These are phyloP conservation scores for Penaeus indicus DNA, from an alignment of 1,140 invertebrate genomes.

Conservation along the genomic window DNA sequence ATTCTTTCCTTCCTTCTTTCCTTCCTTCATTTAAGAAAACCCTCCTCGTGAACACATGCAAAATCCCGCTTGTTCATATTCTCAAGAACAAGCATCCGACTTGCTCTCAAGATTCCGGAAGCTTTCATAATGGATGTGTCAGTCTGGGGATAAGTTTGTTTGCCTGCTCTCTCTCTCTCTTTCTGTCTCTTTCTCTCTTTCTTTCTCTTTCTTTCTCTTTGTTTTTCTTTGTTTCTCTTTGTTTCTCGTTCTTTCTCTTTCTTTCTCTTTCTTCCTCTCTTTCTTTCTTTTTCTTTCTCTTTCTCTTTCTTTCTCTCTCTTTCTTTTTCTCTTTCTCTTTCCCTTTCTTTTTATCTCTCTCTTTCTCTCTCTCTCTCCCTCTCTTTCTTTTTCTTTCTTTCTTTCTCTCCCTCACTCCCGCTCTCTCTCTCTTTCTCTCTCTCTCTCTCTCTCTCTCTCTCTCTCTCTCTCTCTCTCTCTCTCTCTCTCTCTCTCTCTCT, in stretches of 20 bases:
- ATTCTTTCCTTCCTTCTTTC: too few species aligned
- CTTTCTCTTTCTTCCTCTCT: too few species aligned
- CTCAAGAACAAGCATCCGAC: background rate
- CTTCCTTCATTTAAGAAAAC: too few species aligned
- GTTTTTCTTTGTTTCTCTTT: too few species aligned
- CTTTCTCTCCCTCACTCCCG: too few species aligned
- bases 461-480: constrained; percentile 10
- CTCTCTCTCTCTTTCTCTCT: constrained; percentile 10
- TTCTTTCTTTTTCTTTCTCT: too few species aligned
- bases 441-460: constrained; percentile 10
- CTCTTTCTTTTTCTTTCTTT: constrained; percentile 11
- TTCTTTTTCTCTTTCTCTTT: constrained; percentile 11
- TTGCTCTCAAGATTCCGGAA: background rate
- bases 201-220: constrained; percentile 11
- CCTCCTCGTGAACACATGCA: too few species aligned
- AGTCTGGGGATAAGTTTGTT: constrained; percentile 3
- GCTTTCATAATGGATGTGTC: too few species aligned
- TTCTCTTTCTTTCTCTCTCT: constrained; percentile 11
- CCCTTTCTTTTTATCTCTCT: too few species aligned
- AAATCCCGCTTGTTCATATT: too few species aligned
- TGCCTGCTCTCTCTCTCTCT: constrained; percentile 5
- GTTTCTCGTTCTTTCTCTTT: too few species aligned
- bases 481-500: constrained; percentile 10
- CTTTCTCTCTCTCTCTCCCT: constrained; percentile 10
- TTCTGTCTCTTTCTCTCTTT: constrained; percentile 5